A percentile compares a stretch with the other conserved stretches of the same genome.
phyloP scores from a whole-genome alignment of 2,888 invertebrate species.

The Drosophila longiperda region DNA sequence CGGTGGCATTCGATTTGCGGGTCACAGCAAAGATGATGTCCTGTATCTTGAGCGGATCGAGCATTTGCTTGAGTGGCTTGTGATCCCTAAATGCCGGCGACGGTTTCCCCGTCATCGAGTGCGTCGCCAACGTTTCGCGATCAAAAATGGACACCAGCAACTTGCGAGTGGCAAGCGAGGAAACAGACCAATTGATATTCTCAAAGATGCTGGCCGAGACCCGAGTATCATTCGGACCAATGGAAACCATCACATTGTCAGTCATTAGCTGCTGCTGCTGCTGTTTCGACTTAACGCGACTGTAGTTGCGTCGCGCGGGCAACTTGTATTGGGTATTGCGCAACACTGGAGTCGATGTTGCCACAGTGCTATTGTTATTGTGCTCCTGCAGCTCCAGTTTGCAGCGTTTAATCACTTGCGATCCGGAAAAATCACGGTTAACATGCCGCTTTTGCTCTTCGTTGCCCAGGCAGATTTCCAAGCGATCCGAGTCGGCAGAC shows the following conservation, averaged over 20 bases:
- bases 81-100: slow-evolving; percentile 86
- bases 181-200: slow-evolving; percentile 86
- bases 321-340: slow-evolving; percentile 38
- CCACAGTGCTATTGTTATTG: background rate
- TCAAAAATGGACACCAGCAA: slow-evolving; percentile 87
- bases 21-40: slow-evolving; percentile 87
- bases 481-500: slow-evolving; percentile 76
- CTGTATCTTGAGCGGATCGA: slow-evolving; percentile 86
- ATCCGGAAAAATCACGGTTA: slow-evolving; percentile 30
- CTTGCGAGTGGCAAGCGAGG: slow-evolving; percentile 87
- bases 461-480: slow-evolving; percentile 76
- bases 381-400: slow-evolving; percentile 49
- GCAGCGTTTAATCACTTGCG: slow-evolving; percentile 53
- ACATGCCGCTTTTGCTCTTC: slow-evolving; percentile 47
- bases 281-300: background rate
- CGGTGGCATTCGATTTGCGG: slow-evolving; percentile 86
- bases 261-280: slow-evolving; percentile 22
- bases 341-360: background rate
- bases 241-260: slow-evolving; percentile 73
- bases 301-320: slow-evolving; percentile 29
- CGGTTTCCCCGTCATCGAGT: slow-evolving; percentile 87
- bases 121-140: slow-evolving; percentile 87
- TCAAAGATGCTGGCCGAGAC: slow-evolving; percentile 85
- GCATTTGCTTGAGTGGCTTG: slow-evolving; percentile 82
- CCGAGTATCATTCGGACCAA: slow-evolving; percentile 85